phyloP scores from a whole-genome alignment of 2,888 invertebrate genomes.

The Clanis bilineata region DNA sequence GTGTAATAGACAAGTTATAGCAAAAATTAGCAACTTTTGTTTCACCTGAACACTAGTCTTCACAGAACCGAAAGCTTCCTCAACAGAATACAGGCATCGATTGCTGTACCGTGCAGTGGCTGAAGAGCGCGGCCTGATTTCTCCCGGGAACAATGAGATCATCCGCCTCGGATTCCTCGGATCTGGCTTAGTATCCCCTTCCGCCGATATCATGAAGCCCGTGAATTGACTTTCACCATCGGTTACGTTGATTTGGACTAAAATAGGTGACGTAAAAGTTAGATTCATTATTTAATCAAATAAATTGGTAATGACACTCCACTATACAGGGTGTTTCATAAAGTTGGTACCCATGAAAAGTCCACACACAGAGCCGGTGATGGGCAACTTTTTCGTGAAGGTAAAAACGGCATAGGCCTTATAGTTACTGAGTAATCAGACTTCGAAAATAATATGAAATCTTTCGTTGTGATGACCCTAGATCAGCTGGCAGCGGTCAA shows the following conservation, averaged over 20 bases:
- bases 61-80: conserved; percentile 52
- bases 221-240: conserved; percentile 62
- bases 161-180: conserved; percentile 59
- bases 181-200: conserved; percentile 63
- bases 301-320: too few species aligned
- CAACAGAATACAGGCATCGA: conserved; percentile 65
- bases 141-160: conserved; percentile 55
- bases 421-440: too few species aligned
- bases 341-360: too few species aligned
- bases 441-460: too few species aligned
- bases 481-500: too few species aligned
- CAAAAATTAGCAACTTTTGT: neutral
- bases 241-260: conserved; percentile 60
- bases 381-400: too few species aligned
- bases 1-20: neutral
- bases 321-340: too few species aligned
- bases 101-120: conserved; percentile 62
- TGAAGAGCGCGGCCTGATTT: conserved; percentile 51
- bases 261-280: conserved; percentile 14
- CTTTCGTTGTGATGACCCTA: too few species aligned
- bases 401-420: too few species aligned
- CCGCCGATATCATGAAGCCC: conserved; percentile 69
- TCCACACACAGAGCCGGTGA: too few species aligned
- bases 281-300: too few species aligned
- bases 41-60: conserved; percentile 63